Percentiles rank a stretch among this genome's conserved stretches.
Evolutionary conservation across 2,113 vertebrate species (phyloP).

Genomic region (Phylloscopus trochiloides): DNA sequence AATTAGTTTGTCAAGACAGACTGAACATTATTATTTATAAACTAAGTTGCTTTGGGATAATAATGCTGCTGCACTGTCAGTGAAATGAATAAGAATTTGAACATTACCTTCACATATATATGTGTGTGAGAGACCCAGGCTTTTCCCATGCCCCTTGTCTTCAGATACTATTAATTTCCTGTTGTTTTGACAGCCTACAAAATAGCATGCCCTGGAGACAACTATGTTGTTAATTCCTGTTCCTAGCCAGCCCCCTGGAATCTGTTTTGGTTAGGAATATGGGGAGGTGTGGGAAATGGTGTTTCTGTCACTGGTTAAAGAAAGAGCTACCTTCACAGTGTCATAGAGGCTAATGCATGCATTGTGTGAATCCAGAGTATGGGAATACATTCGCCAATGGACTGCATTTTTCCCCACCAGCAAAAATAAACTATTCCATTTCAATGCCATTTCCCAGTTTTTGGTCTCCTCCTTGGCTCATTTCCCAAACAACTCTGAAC

Average conservation of each 20-base stretch:
- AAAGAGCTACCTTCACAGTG: not conserved
- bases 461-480: not conserved
- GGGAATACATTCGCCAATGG: not conserved
- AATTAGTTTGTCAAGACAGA: not conserved
- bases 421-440: not conserved
- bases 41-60: not conserved
- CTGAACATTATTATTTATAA: not conserved
- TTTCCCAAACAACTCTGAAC: not conserved
- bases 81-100: not conserved
- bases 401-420: not conserved
- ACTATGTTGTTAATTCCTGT: not conserved
- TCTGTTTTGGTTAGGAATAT: not conserved
- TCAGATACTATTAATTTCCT: not conserved
- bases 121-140: not conserved
- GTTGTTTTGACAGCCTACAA: not conserved
- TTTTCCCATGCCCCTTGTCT: not conserved
- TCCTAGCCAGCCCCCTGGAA: not conserved
- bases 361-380: not conserved
- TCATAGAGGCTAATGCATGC: fast-evolving
- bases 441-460: not conserved
- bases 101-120: not conserved
- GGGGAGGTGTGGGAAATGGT: not conserved
- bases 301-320: not conserved
- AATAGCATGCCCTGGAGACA: not conserved
- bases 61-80: not conserved